phyloP scores from a whole-genome alignment of 2,113 vertebrate genomes.

The Saguinus midas region DNA sequence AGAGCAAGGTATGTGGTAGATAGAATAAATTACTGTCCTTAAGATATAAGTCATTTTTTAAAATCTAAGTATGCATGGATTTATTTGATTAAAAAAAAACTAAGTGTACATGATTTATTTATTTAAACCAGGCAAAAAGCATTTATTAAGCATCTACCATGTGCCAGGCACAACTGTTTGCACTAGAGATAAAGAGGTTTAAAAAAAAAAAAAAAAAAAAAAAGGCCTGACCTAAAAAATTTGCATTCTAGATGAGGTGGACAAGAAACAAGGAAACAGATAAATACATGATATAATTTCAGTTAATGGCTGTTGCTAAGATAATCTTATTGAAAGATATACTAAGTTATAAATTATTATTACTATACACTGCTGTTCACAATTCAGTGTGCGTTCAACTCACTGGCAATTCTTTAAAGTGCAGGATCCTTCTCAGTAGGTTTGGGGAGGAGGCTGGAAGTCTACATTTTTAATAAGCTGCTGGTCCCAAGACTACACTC shows the following conservation, averaged over 20 bases:
- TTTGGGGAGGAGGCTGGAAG: not conserved
- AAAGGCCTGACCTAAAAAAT: not conserved
- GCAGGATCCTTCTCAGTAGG: not conserved
- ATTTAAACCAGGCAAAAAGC: not conserved
- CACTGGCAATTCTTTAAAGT: not conserved
- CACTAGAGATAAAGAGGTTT: not conserved
- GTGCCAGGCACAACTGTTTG: not conserved
- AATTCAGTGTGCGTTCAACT: not conserved
- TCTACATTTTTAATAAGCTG: not conserved
- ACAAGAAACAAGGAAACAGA: not conserved
- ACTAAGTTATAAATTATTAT: not conserved
- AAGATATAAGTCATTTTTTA: not conserved
- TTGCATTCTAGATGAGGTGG: not conserved
- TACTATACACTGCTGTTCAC: not conserved
- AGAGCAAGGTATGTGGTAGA: not conserved
- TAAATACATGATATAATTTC: not conserved
- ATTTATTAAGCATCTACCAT: not conserved
- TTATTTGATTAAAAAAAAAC: not conserved
- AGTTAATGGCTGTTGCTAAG: not conserved
- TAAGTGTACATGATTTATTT: not conserved
- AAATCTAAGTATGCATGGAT: not conserved
- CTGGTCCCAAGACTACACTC: not conserved
- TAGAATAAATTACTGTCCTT: not conserved
- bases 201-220: not conserved
- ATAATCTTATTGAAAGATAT: not conserved